Conservation (phyloP, 2,888 invertebrate species). For the Trichacis sp. region DNA sequence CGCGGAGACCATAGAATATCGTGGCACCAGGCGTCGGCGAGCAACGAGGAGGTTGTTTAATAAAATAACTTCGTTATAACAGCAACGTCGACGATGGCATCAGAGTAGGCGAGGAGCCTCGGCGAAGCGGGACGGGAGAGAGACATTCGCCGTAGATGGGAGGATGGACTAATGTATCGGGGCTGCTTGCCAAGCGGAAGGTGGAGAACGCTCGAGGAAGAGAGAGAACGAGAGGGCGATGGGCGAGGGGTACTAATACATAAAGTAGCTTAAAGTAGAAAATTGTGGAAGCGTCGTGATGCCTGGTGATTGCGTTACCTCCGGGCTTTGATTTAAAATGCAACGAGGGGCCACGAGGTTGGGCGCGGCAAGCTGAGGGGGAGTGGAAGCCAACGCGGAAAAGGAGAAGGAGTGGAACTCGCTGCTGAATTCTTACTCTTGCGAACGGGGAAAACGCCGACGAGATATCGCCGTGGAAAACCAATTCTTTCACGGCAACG, state of each 20-base stretch:
- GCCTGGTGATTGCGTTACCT: conserved; percentile 69
- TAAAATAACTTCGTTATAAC: conserved; percentile 65
- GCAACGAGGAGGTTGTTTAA: conserved; percentile 62
- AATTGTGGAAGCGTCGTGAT: conserved; percentile 70
- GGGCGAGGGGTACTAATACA: conserved; percentile 60
- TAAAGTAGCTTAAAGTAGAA: conserved; percentile 70
- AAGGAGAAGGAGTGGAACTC: conserved; percentile 11
- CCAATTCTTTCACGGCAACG: conserved; percentile 35
- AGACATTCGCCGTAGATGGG: conserved; percentile 19
- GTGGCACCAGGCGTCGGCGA: conserved; percentile 39
- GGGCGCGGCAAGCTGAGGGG: conserved; percentile 38
- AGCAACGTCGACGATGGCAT: conserved; percentile 8
- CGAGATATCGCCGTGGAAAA: conserved; percentile 19
- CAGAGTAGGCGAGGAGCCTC: conserved; percentile 27
- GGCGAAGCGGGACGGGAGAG: conserved; percentile 1
- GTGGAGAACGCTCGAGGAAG: conserved; percentile 20
- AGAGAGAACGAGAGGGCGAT: conserved; percentile 27
- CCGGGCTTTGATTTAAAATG: conserved; percentile 70
- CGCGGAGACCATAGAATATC: conserved; percentile 42
- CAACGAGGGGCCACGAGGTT: conserved; percentile 62
- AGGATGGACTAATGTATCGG: conserved; percentile 34
- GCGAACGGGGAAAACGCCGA: conserved; percentile 6
- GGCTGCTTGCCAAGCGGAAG: conserved; percentile 18
- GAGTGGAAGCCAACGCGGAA: conserved; percentile 27
- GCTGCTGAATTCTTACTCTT: conserved; percentile 32